Base-by-base conservation (phyloP, 2,888 invertebrate genomes). In the Calameuta pallipes region DNA sequence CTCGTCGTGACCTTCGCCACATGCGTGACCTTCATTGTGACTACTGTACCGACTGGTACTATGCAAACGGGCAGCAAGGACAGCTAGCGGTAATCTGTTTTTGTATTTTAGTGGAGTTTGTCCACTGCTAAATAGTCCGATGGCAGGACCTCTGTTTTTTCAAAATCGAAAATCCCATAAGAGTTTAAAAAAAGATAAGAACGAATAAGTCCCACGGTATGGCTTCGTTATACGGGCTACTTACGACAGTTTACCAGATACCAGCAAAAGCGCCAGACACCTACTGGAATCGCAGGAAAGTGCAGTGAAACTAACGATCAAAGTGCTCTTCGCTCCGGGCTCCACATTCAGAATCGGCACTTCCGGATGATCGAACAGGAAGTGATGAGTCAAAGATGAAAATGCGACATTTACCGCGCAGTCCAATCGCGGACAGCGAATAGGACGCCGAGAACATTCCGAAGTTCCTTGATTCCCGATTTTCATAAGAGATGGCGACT, bases 311-410 rank as follows among this genome's bases (percentile, higher is more conserved):
- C 88, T 87, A 56, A 91, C 85, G 9, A 90, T 86, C 4, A 91
- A 84, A 0, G 90, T 91, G 75, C 88, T 90, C 69, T 88, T 89
- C 6, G 84, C 84, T 11, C 86, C 90, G 0, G 90, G 89, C n/a
- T 90, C 89, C 37, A 91, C 86, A 71, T 85, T 87, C 23, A 91
- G 80, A 13, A 91, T 87, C 34, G 92, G 92, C 1, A 93, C 89
- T 86, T 93, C 93, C 1, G 93, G 92, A 85, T 94, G 94, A 83
- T 94, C 94, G 83, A 93, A 93, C 79, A 92, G 89, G 81, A 94
- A 94, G 86, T 94, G 94, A 73, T 92, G 91, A 30, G 92, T 91
- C 4, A 94, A 86, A 1, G 93, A 92, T 41, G 93, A 92, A 74
- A 93, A 91, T 0, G 94, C 93, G 9, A 94, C 92, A 78, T 92